Percentiles rank a stretch among this genome's conserved stretches.
These are phyloP conservation scores for Stichopus horrens DNA, from an alignment of 53 echinoderm and acorn worm genomes.

Conservation along the genomic window DNA sequence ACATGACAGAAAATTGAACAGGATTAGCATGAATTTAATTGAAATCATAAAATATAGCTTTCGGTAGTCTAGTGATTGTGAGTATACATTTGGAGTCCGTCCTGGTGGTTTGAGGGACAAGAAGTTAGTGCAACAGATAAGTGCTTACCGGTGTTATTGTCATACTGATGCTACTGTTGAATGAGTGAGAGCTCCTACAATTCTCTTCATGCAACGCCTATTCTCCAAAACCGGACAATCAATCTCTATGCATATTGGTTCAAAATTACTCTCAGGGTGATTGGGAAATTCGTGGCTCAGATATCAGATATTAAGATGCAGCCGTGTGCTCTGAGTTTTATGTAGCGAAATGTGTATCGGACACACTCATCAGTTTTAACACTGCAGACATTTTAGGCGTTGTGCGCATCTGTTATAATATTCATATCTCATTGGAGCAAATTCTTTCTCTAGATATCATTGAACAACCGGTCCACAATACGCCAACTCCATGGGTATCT, in stretches of 20 bases:
- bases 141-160: no score
- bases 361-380: background rate
- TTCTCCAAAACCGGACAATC: no score
- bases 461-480: background rate
- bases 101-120: no score
- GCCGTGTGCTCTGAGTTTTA: background rate
- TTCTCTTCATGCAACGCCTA: no score
- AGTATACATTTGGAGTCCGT: no score
- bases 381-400: constrained; percentile 6
- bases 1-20: no score
- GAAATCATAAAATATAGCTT: no score
- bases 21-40: no score
- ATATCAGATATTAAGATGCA: background rate
- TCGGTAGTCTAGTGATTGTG: no score
- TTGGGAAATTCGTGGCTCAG: constrained; percentile 3
- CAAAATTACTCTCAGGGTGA: background rate
- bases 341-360: constrained; percentile 25
- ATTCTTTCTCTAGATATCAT: background rate
- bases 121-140: no score
- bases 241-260: constrained; percentile 35
- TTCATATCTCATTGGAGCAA: background rate
- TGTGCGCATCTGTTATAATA: constrained; percentile 22
- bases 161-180: no score
- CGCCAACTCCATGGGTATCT: constrained; percentile 67
- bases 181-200: no score